These are phyloP conservation scores for Thomomys bottae DNA, from an alignment of 2,113 vertebrate species.

Conservation along the genomic window DNA sequence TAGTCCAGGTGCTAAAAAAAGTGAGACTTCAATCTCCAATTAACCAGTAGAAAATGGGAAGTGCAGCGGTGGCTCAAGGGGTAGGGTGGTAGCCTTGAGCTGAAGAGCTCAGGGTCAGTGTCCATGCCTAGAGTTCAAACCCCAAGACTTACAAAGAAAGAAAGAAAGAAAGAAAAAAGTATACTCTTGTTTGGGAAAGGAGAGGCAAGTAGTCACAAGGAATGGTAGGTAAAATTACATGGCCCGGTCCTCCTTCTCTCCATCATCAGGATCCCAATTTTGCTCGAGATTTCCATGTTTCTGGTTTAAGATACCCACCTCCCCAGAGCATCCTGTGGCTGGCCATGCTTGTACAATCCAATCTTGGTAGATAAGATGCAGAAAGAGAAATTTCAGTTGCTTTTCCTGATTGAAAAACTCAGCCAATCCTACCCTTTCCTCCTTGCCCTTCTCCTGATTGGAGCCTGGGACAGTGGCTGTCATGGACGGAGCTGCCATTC, in stretches of 20 bases:
- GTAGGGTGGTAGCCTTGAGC: too few relatives aligned
- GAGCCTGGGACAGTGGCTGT: neutral
- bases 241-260: neutral
- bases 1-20: too few relatives aligned
- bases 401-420: neutral
- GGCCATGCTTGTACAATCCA: neutral
- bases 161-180: too few relatives aligned
- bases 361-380: neutral
- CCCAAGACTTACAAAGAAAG: too few relatives aligned
- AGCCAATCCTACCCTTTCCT: neutral
- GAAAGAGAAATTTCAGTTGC: conserved; percentile 1
- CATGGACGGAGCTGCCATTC: neutral
- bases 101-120: too few relatives aligned
- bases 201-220: neutral
- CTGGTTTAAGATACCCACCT: neutral
- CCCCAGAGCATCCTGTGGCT: neutral
- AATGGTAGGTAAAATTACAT: too few relatives aligned
- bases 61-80: too few relatives aligned
- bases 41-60: too few relatives aligned
- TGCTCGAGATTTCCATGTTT: neutral
- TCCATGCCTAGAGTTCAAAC: too few relatives aligned
- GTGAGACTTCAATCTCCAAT: too few relatives aligned
- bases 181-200: neutral
- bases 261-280: neutral
- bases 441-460: neutral